A percentile compares a stretch with the other conserved stretches of the same genome.
These are phyloP conservation scores for Paraplagusia blochii DNA, from an alignment of 2,113 vertebrate genomes.

Conservation along the genomic window DNA sequence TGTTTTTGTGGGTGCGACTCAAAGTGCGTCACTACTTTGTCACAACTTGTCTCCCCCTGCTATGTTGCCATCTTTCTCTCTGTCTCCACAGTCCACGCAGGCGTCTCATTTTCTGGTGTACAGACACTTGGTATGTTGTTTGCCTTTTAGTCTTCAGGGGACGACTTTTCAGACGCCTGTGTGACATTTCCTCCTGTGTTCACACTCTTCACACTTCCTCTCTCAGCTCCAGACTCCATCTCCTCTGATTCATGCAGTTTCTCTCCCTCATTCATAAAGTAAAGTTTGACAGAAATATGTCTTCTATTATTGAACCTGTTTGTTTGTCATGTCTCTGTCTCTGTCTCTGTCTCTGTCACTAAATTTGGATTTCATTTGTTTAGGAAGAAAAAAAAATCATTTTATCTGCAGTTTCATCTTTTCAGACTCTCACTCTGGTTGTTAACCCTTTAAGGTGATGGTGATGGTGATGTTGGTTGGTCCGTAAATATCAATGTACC, in stretches of 20 bases:
- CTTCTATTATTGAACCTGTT: neutral
- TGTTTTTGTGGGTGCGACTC: constrained; percentile 9
- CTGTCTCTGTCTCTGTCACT: neutral
- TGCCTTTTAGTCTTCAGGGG: constrained; percentile 1
- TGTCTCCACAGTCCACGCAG: neutral
- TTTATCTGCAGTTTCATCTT: neutral
- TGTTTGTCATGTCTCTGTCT: neutral
- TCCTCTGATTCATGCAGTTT: constrained; percentile 6
- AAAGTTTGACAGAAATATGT: constrained; percentile 9
- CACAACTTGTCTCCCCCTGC: constrained; percentile 53
- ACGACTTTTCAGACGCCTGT: constrained; percentile 5
- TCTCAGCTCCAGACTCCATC: neutral
- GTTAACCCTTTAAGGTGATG: too few relatives aligned
- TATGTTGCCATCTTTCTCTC: constrained; percentile 6
- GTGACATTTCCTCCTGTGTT: constrained; percentile 10
- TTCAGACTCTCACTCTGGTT: too few relatives aligned
- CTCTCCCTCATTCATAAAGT: constrained; percentile 9
- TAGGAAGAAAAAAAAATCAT: neutral
- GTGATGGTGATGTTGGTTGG: too few relatives aligned
- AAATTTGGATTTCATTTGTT: neutral
- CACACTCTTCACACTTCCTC: neutral
- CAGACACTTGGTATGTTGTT: constrained; percentile 28
- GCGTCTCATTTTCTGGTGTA: constrained; percentile 23
- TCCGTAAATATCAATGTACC: too few relatives aligned
- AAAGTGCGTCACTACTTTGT: constrained; percentile 57